phyloP scores from a whole-genome alignment of 2,113 vertebrate genomes.

The Meriones unguiculatus region DNA sequence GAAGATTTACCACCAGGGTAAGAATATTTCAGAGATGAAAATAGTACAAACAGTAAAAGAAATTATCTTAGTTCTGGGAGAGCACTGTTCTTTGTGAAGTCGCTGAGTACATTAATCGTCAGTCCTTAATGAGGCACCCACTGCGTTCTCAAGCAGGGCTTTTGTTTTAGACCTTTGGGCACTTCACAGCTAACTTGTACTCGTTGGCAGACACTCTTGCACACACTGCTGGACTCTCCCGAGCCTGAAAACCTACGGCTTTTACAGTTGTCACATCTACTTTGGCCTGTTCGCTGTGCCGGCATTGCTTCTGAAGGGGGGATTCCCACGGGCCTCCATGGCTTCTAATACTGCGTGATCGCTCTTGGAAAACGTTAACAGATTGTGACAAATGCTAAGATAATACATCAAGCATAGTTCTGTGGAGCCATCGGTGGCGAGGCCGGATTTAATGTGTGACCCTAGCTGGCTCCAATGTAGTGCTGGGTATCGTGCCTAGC shows the following conservation, averaged over 20 bases:
- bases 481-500: not conserved
- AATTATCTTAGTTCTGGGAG: not conserved
- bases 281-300: not conserved
- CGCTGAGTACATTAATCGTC: not conserved
- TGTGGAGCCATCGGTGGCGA: not conserved
- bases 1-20: not conserved
- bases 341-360: not conserved
- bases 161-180: not conserved
- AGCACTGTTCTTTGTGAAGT: not conserved
- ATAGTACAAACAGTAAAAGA: not conserved
- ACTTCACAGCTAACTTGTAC: not conserved
- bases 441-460: not conserved
- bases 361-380: slow-evolving; percentile 29
- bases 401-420: slow-evolving; percentile 29
- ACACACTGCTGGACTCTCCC: not conserved
- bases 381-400: slow-evolving; percentile 53
- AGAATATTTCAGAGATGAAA: slow-evolving; percentile 12
- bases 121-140: not conserved
- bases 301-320: not conserved
- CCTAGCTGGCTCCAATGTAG: not conserved
- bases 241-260: slow-evolving; percentile 22
- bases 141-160: not conserved
- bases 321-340: not conserved
- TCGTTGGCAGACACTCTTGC: not conserved
- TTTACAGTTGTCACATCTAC: slow-evolving; percentile 50